Percentiles rank a stretch among this genome's conserved stretches.
Evolutionary conservation across 2,888 invertebrate genomes (phyloP).

Genomic region (Fragum fragum): DNA sequence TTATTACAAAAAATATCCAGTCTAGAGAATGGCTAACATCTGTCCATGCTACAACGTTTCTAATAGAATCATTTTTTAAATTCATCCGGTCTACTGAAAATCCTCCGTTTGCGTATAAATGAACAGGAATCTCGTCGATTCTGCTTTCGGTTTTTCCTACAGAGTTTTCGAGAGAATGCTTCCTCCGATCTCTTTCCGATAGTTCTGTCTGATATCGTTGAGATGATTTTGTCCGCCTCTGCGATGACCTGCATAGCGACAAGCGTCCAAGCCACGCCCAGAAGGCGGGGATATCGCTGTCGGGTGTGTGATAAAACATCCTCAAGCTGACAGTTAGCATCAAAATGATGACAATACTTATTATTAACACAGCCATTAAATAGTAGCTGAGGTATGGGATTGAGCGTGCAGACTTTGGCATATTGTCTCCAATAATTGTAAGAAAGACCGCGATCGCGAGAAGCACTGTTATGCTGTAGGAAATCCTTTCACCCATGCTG

Average conservation of each 20-base stretch:
- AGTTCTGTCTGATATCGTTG: neutral
- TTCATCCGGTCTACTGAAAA: neutral
- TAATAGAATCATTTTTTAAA: neutral
- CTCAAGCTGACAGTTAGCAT: neutral
- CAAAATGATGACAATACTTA: neutral
- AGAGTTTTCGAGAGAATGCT: neutral
- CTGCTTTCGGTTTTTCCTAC: neutral
- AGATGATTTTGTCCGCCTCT: neutral
- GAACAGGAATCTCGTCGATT: neutral
- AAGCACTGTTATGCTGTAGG: slow-evolving; percentile 1
- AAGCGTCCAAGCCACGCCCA: slow-evolving; percentile 7
- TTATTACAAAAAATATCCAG: neutral
- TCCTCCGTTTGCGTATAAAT: neutral
- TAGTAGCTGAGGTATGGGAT: neutral
- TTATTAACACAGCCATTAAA: neutral
- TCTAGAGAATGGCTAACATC: neutral
- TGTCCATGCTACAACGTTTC: neutral
- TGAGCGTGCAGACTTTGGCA: slow-evolving; percentile 4
- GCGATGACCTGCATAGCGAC: neutral
- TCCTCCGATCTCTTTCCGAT: neutral
- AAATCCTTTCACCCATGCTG: slow-evolving; percentile 9
- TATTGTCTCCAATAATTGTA: neutral
- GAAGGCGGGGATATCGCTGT: neutral
- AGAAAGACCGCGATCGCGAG: slow-evolving; percentile 2
- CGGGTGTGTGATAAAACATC: neutral